Base-by-base conservation (phyloP, 1,140 invertebrate species). In the Drosophila repleta region DNA sequence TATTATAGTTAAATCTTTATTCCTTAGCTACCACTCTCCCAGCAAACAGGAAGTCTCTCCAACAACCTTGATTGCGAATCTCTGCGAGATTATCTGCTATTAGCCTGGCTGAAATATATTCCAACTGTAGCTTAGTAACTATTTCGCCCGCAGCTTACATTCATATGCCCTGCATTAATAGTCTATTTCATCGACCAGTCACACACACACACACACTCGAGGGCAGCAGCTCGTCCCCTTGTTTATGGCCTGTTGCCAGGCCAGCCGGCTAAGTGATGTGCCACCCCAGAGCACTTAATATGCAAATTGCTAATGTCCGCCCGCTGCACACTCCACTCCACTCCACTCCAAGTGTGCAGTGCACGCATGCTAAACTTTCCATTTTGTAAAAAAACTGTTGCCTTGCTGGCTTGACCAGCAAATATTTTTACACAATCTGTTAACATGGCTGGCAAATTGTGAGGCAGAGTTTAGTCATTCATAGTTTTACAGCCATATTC, bases 231-330 rank as follows among this genome's bases (percentile, higher is more conserved):
- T 45, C 39, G 35, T 61, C n/a, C 57, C 57, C 46, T 45, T 32
- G 46, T 45, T 61, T 58, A 52, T 62, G 57, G 32, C 35, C 26
- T 35, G 65, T 62, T 62, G 20, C 37, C 26, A 26, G 37, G 29
- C 55, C 55, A 15, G 10, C 18, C 10, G 48, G 48, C 37, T 56
- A 56, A 55, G 46, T 56, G 39, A 17, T 45, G 11, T 13, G 24
- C 29, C 41, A 48, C 57, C 66, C 39, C 39, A 53, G 49, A 45
- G 20, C 56, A 61, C 69, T 72, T 61, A 60, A 67, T 61, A 67
- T 72, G 69, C 56, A 72, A 72, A 72, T 72, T 66, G 68, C 24
- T 53, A 37, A 45, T 58, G 68, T 57, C 53, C 68, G 65, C 62
- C 43, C 58, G 46, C 46, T 52, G 62, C 41, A 52, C 46, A 32